These are phyloP conservation scores for Lethrus apterus DNA, from an alignment of 1,140 invertebrate species.

Conservation along the genomic window DNA sequence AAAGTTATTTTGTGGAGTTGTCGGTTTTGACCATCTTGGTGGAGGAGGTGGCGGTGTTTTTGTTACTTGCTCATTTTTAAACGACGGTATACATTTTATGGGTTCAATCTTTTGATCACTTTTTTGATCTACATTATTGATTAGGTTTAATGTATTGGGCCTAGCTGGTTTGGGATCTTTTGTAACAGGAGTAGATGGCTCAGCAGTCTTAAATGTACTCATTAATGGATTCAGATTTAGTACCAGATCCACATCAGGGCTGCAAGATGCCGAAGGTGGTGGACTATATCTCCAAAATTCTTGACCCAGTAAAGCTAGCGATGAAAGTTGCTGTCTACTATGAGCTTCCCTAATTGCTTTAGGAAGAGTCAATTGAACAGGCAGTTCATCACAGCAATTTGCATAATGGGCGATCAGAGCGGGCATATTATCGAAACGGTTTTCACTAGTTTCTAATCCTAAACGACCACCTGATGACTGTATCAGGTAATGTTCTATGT, in stretches of 20 bases:
- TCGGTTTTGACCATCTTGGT: conserved; percentile 56
- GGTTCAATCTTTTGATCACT: conserved; percentile 15
- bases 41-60: conserved; percentile 55
- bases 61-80: conserved; percentile 29
- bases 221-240: conserved; percentile 68
- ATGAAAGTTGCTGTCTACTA: conserved; percentile 82
- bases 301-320: conserved; percentile 84
- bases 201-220: conserved; percentile 52
- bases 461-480: conserved; percentile 73
- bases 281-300: conserved; percentile 65
- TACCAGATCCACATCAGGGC: conserved; percentile 62
- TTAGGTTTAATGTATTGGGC: conserved; percentile 72
- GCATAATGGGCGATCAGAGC: conserved; percentile 88
- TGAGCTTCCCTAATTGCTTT: conserved; percentile 74
- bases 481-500: conserved; percentile 94
- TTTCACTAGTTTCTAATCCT: conserved; percentile 86
- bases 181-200: conserved; percentile 47
- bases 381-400: conserved; percentile 89
- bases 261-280: conserved; percentile 43
- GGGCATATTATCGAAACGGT: conserved; percentile 86
- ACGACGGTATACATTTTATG: conserved; percentile 25
- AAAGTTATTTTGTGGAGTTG: conserved; percentile 64
- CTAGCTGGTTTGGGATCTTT: conserved; percentile 64
- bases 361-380: conserved; percentile 81
- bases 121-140: conserved; percentile 39